Conservation (phyloP, 1,140 invertebrate species). For the Lethrus apterus region DNA sequence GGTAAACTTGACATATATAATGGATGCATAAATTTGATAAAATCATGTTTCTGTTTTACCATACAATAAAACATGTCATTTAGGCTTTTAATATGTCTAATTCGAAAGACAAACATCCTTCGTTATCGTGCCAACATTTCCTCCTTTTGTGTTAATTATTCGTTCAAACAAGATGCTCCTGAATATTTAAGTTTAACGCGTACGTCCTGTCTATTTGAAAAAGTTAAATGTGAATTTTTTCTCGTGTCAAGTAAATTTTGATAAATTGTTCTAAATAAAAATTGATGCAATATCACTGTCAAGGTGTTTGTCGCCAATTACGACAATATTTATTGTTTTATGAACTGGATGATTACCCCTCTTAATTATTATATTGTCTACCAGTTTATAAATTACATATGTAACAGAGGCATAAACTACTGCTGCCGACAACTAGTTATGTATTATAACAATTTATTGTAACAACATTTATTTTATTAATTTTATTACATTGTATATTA, state of each 20-base stretch:
- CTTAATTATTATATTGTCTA: conserved; percentile 19
- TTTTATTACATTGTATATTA: too few relatives aligned
- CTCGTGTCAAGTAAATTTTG: too few relatives aligned
- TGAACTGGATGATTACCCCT: conserved; percentile 17
- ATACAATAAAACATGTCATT: not conserved
- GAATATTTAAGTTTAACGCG: too few relatives aligned
- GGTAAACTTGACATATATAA: not conserved
- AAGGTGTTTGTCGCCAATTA: conserved; percentile 14
- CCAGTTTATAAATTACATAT: conserved; percentile 17
- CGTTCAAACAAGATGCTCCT: not conserved
- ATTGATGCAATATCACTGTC: conserved; percentile 15
- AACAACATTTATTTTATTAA: too few relatives aligned
- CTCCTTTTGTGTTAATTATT: conserved; percentile 6
- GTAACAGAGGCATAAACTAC: too few relatives aligned
- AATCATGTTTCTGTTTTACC: not conserved
- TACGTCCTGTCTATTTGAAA: too few relatives aligned
- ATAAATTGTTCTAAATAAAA: too few relatives aligned
- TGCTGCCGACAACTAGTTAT: too few relatives aligned
- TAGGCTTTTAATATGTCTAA: conserved; percentile 10
- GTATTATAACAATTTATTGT: too few relatives aligned
- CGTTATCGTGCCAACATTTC: conserved; percentile 1
- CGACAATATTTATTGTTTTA: conserved; percentile 18
- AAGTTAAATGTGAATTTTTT: too few relatives aligned
- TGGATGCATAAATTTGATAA: too few relatives aligned
- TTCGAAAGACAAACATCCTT: conserved; percentile 8